Percentiles rank a stretch among this genome's conserved stretches.
Evolutionary conservation across 1,140 invertebrate species (phyloP).

Genomic region (Habropoda laboriosa): DNA sequence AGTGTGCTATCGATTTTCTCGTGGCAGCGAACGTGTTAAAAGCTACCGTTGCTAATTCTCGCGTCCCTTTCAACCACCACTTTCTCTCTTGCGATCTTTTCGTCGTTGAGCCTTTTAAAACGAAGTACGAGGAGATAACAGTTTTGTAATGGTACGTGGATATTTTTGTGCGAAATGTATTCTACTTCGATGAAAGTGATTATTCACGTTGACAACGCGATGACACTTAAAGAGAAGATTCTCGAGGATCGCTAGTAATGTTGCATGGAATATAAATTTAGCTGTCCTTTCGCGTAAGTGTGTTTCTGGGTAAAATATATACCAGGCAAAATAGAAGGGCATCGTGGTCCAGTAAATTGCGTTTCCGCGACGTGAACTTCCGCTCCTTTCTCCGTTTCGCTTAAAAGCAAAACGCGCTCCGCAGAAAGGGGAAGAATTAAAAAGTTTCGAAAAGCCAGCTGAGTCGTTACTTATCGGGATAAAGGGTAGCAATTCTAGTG

Average conservation of each 20-base stretch:
- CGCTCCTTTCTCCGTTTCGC: neutral
- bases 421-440: neutral
- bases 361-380: neutral
- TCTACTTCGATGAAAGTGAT: neutral
- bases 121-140: too few species aligned
- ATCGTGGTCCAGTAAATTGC: neutral
- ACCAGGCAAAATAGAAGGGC: neutral
- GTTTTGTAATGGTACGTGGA: too few species aligned
- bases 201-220: too few species aligned
- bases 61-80: too few species aligned
- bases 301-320: constrained; percentile 2
- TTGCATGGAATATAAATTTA: neutral
- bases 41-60: too few species aligned
- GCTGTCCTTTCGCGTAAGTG: neutral
- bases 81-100: too few species aligned
- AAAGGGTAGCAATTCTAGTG: neutral
- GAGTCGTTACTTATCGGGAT: neutral
- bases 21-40: too few species aligned
- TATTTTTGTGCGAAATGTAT: neutral
- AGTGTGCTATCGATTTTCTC: too few species aligned
- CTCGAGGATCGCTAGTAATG: neutral
- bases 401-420: neutral
- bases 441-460: neutral
- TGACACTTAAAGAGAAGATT: neutral
- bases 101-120: too few species aligned